Conservation (phyloP, 2,113 vertebrate genomes). For the Syrmaticus mikado region DNA sequence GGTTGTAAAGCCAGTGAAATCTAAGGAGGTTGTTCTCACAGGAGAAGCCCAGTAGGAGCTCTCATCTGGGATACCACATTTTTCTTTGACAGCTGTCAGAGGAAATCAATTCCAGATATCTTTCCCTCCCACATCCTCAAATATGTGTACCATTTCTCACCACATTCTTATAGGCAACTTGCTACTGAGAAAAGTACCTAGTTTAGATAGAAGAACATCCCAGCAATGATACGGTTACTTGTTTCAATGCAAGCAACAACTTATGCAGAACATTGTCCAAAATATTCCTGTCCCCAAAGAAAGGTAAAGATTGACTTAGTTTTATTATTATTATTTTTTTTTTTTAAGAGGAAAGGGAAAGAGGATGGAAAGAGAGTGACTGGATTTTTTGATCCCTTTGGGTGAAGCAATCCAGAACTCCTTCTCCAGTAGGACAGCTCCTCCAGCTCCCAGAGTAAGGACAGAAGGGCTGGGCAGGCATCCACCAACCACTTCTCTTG, state of each 20-base stretch:
- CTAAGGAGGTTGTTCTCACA: neutral
- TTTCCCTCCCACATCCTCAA: neutral
- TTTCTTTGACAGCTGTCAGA: neutral
- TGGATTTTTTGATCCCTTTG: neutral
- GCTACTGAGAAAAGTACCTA: neutral
- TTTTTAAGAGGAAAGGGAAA: neutral
- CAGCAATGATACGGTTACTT: neutral
- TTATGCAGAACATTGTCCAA: neutral
- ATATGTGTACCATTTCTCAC: accelerated
- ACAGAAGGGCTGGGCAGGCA: neutral
- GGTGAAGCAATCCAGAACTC: neutral
- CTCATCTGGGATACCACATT: neutral
- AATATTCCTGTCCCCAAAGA: neutral
- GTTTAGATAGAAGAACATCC: neutral
- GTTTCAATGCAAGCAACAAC: neutral
- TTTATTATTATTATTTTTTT: too few relatives aligned
- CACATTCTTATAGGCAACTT: neutral
- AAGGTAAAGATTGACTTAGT: neutral
- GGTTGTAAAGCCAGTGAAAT: neutral
- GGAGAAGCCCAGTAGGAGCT: neutral
- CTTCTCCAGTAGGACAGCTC: neutral
- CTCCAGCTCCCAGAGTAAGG: neutral
- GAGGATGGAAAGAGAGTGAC: neutral
- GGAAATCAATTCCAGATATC: neutral
- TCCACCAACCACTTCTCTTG: neutral